Conservation (phyloP, 2,888 invertebrate genomes). For the Torymus tubicola region DNA sequence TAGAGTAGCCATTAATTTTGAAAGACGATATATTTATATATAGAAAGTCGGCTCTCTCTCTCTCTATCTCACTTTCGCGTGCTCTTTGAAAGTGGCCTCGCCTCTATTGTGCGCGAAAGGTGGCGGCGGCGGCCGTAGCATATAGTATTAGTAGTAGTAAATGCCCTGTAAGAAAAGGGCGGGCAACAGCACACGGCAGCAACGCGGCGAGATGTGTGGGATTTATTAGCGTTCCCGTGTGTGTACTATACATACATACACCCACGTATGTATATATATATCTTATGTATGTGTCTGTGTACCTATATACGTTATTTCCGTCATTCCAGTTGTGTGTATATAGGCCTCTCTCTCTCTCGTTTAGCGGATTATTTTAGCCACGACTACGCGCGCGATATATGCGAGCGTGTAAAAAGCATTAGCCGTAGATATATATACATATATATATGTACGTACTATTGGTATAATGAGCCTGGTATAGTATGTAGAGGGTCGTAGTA, state of each 20-base stretch:
- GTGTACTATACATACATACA: neutral
- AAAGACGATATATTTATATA: slow-evolving; percentile 19
- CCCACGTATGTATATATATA: neutral
- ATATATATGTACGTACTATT: too few relatives aligned
- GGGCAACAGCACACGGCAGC: too few relatives aligned
- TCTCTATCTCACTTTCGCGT: neutral
- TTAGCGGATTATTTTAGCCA: slow-evolving; percentile 17
- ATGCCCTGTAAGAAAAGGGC: too few relatives aligned
- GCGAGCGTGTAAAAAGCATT: too few relatives aligned
- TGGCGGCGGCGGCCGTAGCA: too few relatives aligned
- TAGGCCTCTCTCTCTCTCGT: slow-evolving; percentile 8
- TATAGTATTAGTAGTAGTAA: too few relatives aligned
- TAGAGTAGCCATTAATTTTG: slow-evolving; percentile 11
- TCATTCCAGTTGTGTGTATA: neutral
- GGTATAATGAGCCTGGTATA: too few relatives aligned
- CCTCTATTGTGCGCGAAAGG: neutral
- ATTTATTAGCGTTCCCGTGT: slow-evolving; percentile 23
- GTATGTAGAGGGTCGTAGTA: too few relatives aligned
- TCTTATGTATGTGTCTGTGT: too few relatives aligned
- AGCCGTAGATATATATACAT: too few relatives aligned
- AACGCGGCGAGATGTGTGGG: neutral
- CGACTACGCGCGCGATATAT: neutral
- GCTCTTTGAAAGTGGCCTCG: neutral
- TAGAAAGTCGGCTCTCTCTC: neutral
- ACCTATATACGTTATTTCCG: slow-evolving; percentile 11